Conservation (phyloP, 2,888 invertebrate genomes). For the Drosophila hamatofila region DNA sequence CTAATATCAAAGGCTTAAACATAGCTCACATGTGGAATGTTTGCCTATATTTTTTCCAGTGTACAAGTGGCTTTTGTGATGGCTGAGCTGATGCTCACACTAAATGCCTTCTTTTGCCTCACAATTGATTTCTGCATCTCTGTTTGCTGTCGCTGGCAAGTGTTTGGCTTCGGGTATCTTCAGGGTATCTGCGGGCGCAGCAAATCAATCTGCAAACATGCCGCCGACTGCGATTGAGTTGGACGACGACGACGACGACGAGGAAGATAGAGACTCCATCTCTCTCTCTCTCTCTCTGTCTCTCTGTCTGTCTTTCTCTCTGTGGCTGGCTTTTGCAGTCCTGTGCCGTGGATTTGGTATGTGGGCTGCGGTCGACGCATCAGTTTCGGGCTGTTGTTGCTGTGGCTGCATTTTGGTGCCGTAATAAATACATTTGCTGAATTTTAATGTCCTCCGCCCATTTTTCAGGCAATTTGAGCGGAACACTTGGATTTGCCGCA, state of each 20-base stretch:
- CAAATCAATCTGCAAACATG: constrained; percentile 81
- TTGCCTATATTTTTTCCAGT: constrained; percentile 39
- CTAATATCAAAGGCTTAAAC: too few relatives aligned
- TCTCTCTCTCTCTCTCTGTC: constrained; percentile 15
- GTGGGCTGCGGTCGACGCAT: constrained; percentile 73
- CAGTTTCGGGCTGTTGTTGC: constrained; percentile 55
- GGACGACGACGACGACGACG: constrained; percentile 1
- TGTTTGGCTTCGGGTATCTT: constrained; percentile 65
- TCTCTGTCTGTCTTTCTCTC: constrained; percentile 10
- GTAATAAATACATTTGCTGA: constrained; percentile 84
- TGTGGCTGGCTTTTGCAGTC: constrained; percentile 27
- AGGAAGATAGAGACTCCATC: constrained; percentile 1
- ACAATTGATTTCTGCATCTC: constrained; percentile 67
- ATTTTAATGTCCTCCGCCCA: constrained; percentile 84
- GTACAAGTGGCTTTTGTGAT: constrained; percentile 36
- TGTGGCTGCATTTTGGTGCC: constrained; percentile 65
- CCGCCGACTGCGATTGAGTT: constrained; percentile 49
- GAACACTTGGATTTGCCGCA: constrained; percentile 49
- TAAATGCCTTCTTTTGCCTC: constrained; percentile 67
- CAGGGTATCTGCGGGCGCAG: constrained; percentile 71
- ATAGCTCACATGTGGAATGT: too few relatives aligned
- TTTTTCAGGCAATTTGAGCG: constrained; percentile 81
- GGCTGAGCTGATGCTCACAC: constrained; percentile 60
- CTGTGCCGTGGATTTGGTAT: constrained; percentile 40
- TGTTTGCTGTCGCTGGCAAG: constrained; percentile 62